Percentiles rank a stretch among this genome's conserved stretches.
Evolutionary conservation across 2,113 vertebrate genomes (phyloP).

Genomic region (Nestor notabilis): DNA sequence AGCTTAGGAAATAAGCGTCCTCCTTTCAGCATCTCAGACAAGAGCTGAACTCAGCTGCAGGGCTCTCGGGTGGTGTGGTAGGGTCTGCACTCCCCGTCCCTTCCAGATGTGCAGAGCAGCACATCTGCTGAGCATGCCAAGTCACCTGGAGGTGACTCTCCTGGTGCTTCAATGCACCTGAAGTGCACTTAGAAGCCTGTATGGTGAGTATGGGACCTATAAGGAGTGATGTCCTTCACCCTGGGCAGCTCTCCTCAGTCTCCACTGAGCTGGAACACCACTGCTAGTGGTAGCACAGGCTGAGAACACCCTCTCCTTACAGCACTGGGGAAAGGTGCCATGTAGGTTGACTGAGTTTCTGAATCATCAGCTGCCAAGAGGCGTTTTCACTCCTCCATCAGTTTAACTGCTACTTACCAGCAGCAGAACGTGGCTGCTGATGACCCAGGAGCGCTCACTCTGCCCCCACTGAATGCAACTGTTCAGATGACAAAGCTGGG

Average conservation of each 20-base stretch:
- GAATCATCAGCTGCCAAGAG: background rate
- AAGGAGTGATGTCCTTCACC: background rate
- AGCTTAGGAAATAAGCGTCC: background rate
- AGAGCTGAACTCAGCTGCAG: background rate
- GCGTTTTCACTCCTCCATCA: background rate
- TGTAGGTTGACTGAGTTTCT: background rate
- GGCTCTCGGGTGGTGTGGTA: background rate
- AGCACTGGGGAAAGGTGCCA: background rate
- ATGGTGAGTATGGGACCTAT: fast-evolving
- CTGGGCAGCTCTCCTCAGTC: fast-evolving
- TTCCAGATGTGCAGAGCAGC: background rate
- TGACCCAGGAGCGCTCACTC: background rate
- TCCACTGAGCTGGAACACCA: background rate
- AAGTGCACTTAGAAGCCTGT: fast-evolving
- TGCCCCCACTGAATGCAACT: background rate
- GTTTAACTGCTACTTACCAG: background rate
- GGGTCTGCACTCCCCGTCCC: background rate
- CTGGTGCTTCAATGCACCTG: fast-evolving
- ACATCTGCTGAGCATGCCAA: background rate
- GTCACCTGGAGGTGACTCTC: background rate
- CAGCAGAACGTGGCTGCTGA: background rate
- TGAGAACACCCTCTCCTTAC: background rate
- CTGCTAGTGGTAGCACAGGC: background rate
- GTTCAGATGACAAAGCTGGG: background rate
- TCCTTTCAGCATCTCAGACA: background rate